phyloP scores from a whole-genome alignment of 1,140 invertebrate genomes.

The Lepidostoma basale region DNA sequence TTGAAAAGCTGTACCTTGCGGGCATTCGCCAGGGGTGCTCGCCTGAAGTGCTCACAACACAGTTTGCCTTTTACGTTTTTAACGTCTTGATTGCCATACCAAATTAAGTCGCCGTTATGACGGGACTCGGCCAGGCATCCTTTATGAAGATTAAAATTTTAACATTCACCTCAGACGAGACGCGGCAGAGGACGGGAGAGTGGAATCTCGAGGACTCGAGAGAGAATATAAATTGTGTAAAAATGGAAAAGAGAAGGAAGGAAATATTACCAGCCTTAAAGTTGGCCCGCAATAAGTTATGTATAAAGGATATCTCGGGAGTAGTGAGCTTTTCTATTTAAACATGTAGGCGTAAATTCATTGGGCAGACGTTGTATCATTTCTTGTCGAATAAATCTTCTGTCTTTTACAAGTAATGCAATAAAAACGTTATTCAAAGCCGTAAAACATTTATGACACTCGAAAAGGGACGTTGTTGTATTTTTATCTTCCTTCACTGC shows the following conservation, averaged over 20 bases:
- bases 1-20: not conserved
- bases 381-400: not conserved
- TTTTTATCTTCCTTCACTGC: not conserved
- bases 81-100: conserved; percentile 45
- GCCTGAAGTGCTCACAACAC: conserved; percentile 30
- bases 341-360: not conserved
- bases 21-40: not conserved
- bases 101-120: conserved; percentile 44
- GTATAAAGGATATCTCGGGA: not conserved
- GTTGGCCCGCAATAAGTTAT: no score
- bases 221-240: not conserved
- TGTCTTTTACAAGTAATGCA: not conserved
- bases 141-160: conserved; percentile 47
- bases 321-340: not conserved
- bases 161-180: conserved; percentile 39
- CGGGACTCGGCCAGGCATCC: conserved; percentile 30
- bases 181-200: not conserved
- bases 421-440: conserved; percentile 4
- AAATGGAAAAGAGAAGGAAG: not conserved
- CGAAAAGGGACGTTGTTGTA: not conserved
- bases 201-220: not conserved
- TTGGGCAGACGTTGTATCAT: not conserved
- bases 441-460: not conserved
- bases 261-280: not conserved
- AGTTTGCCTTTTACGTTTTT: conserved; percentile 43